A percentile compares a stretch with the other conserved stretches of the same genome.
These are phyloP conservation scores for Ridgeia piscesae DNA, from an alignment of 1,140 invertebrate genomes.

Conservation along the genomic window DNA sequence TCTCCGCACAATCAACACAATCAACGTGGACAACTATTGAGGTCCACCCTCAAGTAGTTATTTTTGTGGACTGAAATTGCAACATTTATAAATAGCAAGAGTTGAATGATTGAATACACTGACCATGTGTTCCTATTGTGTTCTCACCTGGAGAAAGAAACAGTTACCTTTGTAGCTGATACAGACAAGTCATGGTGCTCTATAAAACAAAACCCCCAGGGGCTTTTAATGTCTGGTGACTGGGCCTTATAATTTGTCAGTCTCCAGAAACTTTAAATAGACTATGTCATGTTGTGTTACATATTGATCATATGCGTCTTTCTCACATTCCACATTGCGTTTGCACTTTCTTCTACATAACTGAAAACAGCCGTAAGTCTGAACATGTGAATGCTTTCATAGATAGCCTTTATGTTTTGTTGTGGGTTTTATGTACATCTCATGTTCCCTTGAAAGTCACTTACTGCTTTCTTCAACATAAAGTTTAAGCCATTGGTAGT, in stretches of 20 bases:
- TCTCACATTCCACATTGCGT: too few species aligned
- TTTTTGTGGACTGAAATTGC: background rate
- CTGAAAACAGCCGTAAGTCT: too few species aligned
- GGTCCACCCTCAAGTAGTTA: background rate
- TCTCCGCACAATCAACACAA: background rate
- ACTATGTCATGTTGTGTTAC: background rate
- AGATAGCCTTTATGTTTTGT: too few species aligned
- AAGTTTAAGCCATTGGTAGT: too few species aligned
- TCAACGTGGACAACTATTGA: background rate
- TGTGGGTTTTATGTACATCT: too few species aligned
- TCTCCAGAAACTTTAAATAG: background rate
- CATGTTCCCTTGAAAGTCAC: too few species aligned
- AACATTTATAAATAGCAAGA: background rate
- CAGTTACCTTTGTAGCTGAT: background rate
- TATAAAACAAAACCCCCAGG: too few species aligned
- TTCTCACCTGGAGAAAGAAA: background rate
- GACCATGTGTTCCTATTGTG: background rate
- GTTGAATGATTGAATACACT: background rate
- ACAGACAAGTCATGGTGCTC: background rate
- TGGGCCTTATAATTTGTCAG: background rate
- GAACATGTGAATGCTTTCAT: too few species aligned
- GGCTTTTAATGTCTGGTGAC: too few species aligned
- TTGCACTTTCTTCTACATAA: too few species aligned
- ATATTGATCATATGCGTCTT: background rate
- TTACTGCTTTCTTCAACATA: too few species aligned